These are phyloP conservation scores for Seira musarum DNA, from an alignment of 2,888 invertebrate species.

Conservation along the genomic window DNA sequence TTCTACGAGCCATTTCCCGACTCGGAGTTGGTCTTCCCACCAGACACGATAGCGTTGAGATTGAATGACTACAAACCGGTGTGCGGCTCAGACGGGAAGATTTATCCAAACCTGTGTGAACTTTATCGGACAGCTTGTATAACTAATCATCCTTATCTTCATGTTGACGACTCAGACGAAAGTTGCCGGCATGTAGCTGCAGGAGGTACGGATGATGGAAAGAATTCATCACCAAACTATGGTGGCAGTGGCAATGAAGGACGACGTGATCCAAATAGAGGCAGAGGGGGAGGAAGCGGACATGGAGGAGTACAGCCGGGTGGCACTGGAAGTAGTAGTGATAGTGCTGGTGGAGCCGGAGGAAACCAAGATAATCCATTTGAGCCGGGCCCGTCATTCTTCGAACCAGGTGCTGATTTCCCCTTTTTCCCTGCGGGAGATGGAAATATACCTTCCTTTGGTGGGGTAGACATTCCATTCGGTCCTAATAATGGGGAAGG, in stretches of 20 bases:
- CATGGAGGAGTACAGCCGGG: too few relatives aligned
- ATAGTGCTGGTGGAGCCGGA: not conserved
- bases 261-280: slow-evolving; percentile 26
- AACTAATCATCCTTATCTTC: slow-evolving; percentile 53
- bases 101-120: slow-evolving; percentile 63
- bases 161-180: slow-evolving; percentile 57
- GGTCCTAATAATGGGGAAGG: slow-evolving; percentile 28
- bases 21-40: slow-evolving; percentile 46
- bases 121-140: slow-evolving; percentile 65
- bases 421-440: slow-evolving; percentile 32
- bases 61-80: slow-evolving; percentile 52
- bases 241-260: slow-evolving; percentile 22
- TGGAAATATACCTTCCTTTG: slow-evolving; percentile 34
- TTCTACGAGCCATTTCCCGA: slow-evolving; percentile 53
- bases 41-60: slow-evolving; percentile 35
- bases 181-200: slow-evolving; percentile 46
- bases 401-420: slow-evolving; percentile 45
- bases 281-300: slow-evolving; percentile 21
- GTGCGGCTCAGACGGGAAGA: slow-evolving; percentile 66
- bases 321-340: slow-evolving; percentile 4
- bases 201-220: not conserved
- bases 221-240: not conserved
- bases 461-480: slow-evolving; percentile 19
- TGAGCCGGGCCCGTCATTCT: slow-evolving; percentile 31
- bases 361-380: slow-evolving; percentile 36